Evolutionary conservation across 2,888 invertebrate genomes (phyloP).

Genomic region (Microplitis deprimator): DNA sequence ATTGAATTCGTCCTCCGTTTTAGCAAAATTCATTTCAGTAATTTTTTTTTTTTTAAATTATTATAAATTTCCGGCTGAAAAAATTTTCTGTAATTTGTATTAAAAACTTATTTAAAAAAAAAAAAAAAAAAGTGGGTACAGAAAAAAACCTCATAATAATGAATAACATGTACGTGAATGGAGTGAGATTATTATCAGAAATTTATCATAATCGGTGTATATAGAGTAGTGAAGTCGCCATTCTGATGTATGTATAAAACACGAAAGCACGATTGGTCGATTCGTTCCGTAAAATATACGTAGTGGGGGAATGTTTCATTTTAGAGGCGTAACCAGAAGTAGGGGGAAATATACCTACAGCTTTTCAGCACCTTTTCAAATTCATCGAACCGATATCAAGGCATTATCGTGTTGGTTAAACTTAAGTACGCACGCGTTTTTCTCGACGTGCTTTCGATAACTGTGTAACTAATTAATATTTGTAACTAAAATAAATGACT

Average conservation of each 20-base stretch:
- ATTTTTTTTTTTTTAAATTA: too few species aligned
- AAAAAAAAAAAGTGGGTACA: too few species aligned
- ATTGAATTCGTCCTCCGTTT: too few species aligned
- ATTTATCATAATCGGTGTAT: neutral
- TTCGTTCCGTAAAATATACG: neutral
- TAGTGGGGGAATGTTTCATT: neutral
- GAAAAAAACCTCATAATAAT: conserved; percentile 1
- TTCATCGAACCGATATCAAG: neutral
- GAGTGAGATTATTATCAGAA: conserved; percentile 9
- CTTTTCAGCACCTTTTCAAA: neutral
- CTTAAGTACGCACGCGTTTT: neutral
- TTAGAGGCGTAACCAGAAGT: neutral
- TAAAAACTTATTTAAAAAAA: neutral
- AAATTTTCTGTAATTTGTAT: neutral
- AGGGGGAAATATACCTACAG: neutral
- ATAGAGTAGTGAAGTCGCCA: neutral
- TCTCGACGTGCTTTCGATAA: neutral
- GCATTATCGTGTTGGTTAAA: neutral
- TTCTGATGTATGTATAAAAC: neutral
- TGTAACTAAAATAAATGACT: too few species aligned
- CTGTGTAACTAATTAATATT: too few species aligned
- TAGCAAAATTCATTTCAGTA: too few species aligned
- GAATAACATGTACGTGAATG: conserved; percentile 28
- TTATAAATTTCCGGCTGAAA: neutral
- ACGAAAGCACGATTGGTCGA: neutral